Conservation (phyloP, 2,888 invertebrate species). For the Hirtodrosophila confusa region DNA sequence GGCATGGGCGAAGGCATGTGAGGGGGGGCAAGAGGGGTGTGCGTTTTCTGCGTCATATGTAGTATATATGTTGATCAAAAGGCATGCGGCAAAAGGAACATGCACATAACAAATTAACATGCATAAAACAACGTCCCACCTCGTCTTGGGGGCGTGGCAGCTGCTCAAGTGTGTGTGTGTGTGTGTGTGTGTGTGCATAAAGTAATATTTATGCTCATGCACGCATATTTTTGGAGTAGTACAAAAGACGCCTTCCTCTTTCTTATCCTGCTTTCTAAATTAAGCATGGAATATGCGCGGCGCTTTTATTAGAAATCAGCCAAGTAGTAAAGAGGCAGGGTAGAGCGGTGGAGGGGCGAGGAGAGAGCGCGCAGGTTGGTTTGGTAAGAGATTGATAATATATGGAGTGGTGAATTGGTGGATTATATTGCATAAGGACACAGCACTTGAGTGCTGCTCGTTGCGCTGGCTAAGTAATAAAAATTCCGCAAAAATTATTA, state of each 20-base stretch:
- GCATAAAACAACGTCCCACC: conserved; percentile 59
- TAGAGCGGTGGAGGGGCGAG: not conserved
- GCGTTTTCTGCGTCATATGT: conserved; percentile 38
- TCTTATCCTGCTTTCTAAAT: conserved; percentile 41
- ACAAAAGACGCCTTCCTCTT: conserved; percentile 9
- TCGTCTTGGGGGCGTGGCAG: conserved; percentile 21
- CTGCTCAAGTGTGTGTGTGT: conserved; percentile 5
- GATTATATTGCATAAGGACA: conserved; percentile 23
- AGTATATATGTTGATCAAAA: conserved; percentile 60
- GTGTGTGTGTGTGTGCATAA: conserved; percentile 56
- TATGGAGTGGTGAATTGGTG: conserved; percentile 18
- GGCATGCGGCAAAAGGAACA: conserved; percentile 58
- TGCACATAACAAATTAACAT: conserved; percentile 78
- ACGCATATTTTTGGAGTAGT: conserved; percentile 46
- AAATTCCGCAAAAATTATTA: conserved; percentile 59
- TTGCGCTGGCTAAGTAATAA: conserved; percentile 42
- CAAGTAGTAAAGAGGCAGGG: conserved; percentile 8
- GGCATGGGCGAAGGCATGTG: not conserved
- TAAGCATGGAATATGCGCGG: conserved; percentile 69
- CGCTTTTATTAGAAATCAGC: conserved; percentile 69
- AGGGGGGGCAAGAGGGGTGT: not conserved
- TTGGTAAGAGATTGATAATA: conserved; percentile 25
- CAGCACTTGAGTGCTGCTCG: conserved; percentile 25
- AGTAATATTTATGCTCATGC: conserved; percentile 71
- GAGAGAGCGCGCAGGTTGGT: not conserved